These are phyloP conservation scores for Champsocephalus gunnari DNA, from an alignment of 2,797 vertebrate species.

Conservation along the genomic window DNA sequence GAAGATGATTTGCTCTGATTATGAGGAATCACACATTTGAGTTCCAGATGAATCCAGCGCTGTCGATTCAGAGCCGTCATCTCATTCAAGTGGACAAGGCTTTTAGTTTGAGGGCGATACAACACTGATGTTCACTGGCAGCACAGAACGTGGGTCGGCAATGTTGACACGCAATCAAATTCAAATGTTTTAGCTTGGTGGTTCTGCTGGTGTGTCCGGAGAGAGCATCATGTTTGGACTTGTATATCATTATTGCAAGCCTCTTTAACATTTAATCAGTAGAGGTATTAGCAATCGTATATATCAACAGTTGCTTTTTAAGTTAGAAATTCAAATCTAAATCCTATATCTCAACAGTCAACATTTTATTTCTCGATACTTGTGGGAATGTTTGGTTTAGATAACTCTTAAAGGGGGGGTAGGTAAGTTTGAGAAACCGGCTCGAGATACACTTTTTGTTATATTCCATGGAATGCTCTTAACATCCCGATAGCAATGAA, in stretches of 20 bases:
- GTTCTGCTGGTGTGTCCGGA: slow-evolving; percentile 15
- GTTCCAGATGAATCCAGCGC: slow-evolving; percentile 7
- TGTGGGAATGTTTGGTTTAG: too few species aligned
- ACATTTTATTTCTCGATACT: too few species aligned
- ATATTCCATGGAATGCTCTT: too few species aligned
- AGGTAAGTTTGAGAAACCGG: too few species aligned
- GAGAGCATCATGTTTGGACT: not conserved
- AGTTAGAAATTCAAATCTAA: too few species aligned
- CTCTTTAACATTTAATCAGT: too few species aligned
- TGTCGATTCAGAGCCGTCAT: slow-evolving; percentile 15
- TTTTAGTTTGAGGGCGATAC: slow-evolving; percentile 38
- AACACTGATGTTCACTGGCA: slow-evolving; percentile 10
- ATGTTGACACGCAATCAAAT: not conserved
- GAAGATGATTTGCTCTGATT: slow-evolving; percentile 8
- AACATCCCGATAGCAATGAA: too few species aligned
- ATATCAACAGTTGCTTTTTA: too few species aligned
- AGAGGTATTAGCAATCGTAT: too few species aligned
- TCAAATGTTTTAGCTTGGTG: slow-evolving; percentile 22
- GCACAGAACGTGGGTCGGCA: not conserved
- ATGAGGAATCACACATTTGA: slow-evolving; percentile 18
- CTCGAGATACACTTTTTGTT: too few species aligned
- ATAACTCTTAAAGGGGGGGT: too few species aligned
- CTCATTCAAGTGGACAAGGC: slow-evolving; percentile 46
- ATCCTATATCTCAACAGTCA: too few species aligned
- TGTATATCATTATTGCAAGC: not conserved